Evolutionary conservation across 2,797 vertebrate species (phyloP).

Genomic region (Acomys russatus): DNA sequence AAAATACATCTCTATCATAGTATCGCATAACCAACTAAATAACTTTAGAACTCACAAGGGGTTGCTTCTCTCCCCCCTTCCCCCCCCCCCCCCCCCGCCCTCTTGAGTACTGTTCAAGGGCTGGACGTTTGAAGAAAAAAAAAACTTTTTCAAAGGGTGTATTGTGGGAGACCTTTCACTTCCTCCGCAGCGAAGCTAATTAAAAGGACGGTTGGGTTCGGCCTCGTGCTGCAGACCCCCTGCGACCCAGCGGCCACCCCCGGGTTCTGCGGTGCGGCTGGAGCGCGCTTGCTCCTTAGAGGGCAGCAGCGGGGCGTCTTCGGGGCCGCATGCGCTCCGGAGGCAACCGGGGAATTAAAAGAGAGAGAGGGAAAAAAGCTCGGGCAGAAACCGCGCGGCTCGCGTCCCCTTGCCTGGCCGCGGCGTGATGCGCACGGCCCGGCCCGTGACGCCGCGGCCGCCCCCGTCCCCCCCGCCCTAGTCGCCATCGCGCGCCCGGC

Average conservation of each 20-base stretch:
- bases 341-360: conserved; percentile 75
- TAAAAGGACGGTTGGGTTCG: not conserved
- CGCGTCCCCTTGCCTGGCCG: conserved; percentile 22
- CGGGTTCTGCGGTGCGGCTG: not conserved
- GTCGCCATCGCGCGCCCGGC: conserved; percentile 24
- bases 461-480: not conserved
- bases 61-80: not conserved
- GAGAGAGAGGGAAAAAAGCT: not conserved
- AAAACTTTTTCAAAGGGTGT: not conserved
- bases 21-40: not conserved
- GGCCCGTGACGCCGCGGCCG: conserved; percentile 33
- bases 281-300: conserved; percentile 70
- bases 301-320: conserved; percentile 75
- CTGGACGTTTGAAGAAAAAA: not conserved
- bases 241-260: not conserved
- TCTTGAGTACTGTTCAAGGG: not conserved
- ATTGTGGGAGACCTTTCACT: not conserved
- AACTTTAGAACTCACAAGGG: not conserved
- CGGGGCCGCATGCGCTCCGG: conserved; percentile 80
- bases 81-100: not conserved
- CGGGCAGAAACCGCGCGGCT: not conserved
- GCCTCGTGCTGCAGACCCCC: not conserved
- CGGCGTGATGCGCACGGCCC: conserved; percentile 69
- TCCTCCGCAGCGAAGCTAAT: conserved; percentile 57
- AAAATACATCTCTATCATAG: not conserved